A percentile compares a stretch with the other conserved stretches of the same genome.
phyloP scores from a whole-genome alignment of 2,113 vertebrate species.

The Vireo altiloquus region DNA sequence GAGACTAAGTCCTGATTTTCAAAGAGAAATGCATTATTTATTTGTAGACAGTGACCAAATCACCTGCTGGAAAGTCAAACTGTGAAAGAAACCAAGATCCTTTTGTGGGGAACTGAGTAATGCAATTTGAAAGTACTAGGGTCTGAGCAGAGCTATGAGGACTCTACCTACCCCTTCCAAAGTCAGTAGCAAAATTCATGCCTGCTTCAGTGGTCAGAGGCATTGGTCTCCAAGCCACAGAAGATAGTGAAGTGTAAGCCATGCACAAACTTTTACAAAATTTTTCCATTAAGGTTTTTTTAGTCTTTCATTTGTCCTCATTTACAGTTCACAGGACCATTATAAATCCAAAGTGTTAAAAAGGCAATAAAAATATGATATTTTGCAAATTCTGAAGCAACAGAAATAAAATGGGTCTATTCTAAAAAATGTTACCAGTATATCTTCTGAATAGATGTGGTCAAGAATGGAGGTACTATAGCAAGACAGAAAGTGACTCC shows the following conservation, averaged over 20 bases:
- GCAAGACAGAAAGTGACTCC: background rate
- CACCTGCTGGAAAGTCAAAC: background rate
- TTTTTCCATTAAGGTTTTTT: background rate
- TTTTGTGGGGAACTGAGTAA: background rate
- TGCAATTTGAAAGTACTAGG: background rate
- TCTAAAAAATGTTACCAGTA: background rate
- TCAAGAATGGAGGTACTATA: background rate
- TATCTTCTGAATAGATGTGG: background rate
- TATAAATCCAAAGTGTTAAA: background rate
- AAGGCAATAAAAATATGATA: background rate
- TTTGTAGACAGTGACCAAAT: background rate
- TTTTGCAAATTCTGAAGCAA: background rate
- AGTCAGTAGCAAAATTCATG: background rate
- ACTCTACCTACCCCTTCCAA: background rate
- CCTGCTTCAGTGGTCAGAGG: background rate
- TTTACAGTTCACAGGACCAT: background rate
- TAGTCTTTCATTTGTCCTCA: background rate
- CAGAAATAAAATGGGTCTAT: background rate
- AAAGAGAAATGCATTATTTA: background rate
- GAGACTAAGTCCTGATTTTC: background rate
- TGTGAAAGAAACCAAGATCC: background rate
- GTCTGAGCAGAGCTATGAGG: background rate
- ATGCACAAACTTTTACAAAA: background rate
- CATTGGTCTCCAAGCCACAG: background rate
- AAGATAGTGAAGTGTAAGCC: background rate